phyloP scores from a whole-genome alignment of 2,797 vertebrate species.

The Anas flavirostris region DNA sequence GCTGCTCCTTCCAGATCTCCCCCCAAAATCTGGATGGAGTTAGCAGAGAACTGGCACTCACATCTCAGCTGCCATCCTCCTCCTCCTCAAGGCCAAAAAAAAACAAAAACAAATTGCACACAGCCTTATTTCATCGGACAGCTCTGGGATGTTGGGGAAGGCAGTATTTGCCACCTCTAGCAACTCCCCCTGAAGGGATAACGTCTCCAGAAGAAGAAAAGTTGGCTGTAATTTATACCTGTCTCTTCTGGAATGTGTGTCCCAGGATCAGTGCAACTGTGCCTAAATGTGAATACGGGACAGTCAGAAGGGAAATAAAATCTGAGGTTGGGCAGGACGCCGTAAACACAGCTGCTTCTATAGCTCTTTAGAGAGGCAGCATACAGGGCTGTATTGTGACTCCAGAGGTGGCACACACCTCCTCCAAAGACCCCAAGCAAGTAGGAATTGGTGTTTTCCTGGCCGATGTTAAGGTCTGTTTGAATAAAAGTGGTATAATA shows the following conservation, averaged over 20 bases:
- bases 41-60: background rate
- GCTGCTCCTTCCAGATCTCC: background rate
- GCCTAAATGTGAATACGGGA: background rate
- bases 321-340: background rate
- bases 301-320: background rate
- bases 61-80: background rate
- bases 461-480: background rate
- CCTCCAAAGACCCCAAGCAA: background rate
- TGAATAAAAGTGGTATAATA: background rate
- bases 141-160: background rate
- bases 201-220: background rate
- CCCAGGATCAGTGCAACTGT: background rate
- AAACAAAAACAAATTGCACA: background rate
- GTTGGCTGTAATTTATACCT: background rate
- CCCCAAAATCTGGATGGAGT: background rate
- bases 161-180: background rate
- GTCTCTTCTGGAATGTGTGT: background rate
- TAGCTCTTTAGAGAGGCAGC: background rate
- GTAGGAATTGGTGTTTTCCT: background rate
- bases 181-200: background rate
- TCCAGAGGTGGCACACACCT: background rate
- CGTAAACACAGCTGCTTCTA: background rate
- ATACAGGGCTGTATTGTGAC: rapidly evolving
- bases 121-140: background rate
- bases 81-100: background rate